Conservation (phyloP, 2,113 vertebrate genomes). For the Piprites chloris region DNA sequence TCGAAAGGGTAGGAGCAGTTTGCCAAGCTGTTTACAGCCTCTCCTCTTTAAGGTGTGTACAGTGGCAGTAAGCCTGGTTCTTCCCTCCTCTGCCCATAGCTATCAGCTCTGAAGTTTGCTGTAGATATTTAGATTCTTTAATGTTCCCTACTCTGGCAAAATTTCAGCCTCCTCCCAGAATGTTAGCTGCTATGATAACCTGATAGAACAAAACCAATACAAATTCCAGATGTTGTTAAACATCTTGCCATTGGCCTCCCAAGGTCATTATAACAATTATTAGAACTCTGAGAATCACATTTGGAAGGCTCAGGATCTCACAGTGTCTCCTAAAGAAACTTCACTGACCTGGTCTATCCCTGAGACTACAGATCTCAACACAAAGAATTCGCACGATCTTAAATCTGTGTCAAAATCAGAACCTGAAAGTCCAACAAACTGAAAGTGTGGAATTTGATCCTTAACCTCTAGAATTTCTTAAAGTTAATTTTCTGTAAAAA, state of each 20-base stretch:
- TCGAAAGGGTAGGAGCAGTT: neutral
- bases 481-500: neutral
- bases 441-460: neutral
- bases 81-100: accelerated
- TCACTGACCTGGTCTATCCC: neutral
- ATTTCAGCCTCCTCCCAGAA: neutral
- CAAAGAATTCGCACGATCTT: neutral
- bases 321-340: neutral
- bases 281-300: neutral
- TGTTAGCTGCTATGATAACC: neutral
- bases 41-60: neutral
- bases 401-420: neutral
- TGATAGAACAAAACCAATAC: neutral
- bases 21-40: neutral
- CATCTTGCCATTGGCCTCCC: neutral
- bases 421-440: neutral
- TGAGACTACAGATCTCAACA: neutral
- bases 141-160: neutral
- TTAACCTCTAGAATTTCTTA: neutral
- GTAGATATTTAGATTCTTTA: neutral
- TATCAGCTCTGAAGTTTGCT: neutral
- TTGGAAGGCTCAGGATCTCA: neutral
- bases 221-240: neutral
- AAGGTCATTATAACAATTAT: neutral
- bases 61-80: neutral